These are phyloP conservation scores for Drosophila nasuta DNA, from an alignment of 1,140 invertebrate species.

Conservation along the genomic window DNA sequence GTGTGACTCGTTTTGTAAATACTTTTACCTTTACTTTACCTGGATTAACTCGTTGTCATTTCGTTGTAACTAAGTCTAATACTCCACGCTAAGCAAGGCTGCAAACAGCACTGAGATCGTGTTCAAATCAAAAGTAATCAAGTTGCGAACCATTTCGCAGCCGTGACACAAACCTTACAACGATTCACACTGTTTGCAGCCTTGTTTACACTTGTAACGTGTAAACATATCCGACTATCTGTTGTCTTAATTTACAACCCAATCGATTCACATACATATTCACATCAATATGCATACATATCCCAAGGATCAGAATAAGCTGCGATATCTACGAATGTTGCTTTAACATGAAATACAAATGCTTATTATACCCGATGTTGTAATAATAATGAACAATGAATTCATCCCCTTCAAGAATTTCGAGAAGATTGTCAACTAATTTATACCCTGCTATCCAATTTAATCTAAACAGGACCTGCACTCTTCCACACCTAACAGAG, in stretches of 20 bases:
- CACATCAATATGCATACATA: conserved; percentile 23
- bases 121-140: not conserved
- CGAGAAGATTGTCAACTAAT: conserved; percentile 44
- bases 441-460: conserved; percentile 60
- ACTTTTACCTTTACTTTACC: conserved; percentile 43
- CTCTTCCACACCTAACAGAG: conserved; percentile 66
- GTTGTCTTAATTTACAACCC: conserved; percentile 19
- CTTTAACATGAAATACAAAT: conserved; percentile 46
- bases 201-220: not conserved
- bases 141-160: conserved; percentile 2
- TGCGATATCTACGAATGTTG: conserved; percentile 52
- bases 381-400: conserved; percentile 5
- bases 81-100: conserved; percentile 7
- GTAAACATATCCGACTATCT: conserved; percentile 43
- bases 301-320: conserved; percentile 18
- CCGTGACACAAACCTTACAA: not conserved
- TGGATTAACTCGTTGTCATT: conserved; percentile 64
- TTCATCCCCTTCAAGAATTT: not conserved
- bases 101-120: not conserved
- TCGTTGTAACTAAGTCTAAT: conserved; percentile 58
- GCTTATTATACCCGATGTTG: conserved; percentile 45
- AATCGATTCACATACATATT: conserved; percentile 26
- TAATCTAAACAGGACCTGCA: conserved; percentile 81
- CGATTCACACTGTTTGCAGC: not conserved
- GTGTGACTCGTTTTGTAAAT: conserved; percentile 72